These are phyloP conservation scores for Onychomys torridus DNA, from an alignment of 2,797 vertebrate genomes.

Conservation along the genomic window DNA sequence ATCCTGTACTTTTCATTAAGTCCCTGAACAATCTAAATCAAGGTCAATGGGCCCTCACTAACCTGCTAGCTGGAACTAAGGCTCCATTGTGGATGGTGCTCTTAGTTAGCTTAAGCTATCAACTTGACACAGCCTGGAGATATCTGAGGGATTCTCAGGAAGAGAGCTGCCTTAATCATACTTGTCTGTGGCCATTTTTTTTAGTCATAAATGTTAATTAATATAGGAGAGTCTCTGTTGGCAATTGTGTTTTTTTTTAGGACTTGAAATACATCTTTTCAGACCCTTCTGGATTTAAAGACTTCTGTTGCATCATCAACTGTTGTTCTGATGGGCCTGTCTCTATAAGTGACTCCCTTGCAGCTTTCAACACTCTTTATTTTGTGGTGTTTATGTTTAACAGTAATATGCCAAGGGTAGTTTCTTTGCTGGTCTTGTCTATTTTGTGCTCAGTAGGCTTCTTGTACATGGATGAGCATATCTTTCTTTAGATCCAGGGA, in stretches of 20 bases:
- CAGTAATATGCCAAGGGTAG: neutral
- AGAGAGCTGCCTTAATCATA: neutral
- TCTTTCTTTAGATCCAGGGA: neutral
- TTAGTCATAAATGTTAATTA: neutral
- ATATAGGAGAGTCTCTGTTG: neutral
- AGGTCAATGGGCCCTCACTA: neutral
- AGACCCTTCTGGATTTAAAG: neutral
- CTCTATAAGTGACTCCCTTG: neutral
- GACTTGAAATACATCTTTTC: neutral
- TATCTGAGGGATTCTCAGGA: neutral
- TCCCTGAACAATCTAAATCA: neutral
- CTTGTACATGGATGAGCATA: neutral
- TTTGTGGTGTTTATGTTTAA: neutral
- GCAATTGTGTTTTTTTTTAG: neutral
- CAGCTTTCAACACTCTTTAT: neutral
- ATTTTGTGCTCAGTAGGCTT: neutral
- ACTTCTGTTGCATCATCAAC: neutral
- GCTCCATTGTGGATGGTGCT: neutral
- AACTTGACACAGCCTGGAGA: neutral
- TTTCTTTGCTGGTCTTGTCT: neutral
- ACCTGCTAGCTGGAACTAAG: neutral
- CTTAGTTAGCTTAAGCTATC: neutral
- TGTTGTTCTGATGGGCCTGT: neutral
- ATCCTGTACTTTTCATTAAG: neutral
- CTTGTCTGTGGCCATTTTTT: neutral